These are phyloP conservation scores for Nematostella vectensis DNA, from an alignment of 92 coral and sea anemone genomes.

Conservation along the genomic window DNA sequence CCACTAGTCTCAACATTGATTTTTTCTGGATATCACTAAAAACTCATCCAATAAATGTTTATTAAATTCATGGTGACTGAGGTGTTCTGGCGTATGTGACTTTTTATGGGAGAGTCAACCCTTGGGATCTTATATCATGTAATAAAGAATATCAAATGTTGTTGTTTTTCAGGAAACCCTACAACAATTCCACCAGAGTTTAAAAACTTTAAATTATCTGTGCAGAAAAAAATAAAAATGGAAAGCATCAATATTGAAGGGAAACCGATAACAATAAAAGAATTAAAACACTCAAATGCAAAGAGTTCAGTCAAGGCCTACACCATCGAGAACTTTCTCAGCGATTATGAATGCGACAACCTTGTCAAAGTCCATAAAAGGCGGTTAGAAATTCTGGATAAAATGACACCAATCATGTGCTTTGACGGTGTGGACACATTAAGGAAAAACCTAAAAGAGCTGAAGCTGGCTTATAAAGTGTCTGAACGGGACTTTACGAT, in stretches of 20 bases:
- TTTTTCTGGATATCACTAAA: too few species aligned
- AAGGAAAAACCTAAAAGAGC: slow-evolving; percentile 59
- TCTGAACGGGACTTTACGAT: slow-evolving; percentile 53
- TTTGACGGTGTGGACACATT: slow-evolving; percentile 75
- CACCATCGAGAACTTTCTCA: slow-evolving; percentile 66
- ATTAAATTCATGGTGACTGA: too few species aligned
- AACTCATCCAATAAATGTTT: too few species aligned
- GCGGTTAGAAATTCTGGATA: slow-evolving; percentile 44
- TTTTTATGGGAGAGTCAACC: too few species aligned
- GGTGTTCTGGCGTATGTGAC: too few species aligned
- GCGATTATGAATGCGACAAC: slow-evolving; percentile 65
- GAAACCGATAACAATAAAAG: slow-evolving; percentile 37
- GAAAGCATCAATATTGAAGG: slow-evolving; percentile 33
- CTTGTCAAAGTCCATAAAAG: slow-evolving; percentile 59
- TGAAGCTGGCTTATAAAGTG: slow-evolving; percentile 53
- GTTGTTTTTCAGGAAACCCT: slow-evolving; percentile 12
- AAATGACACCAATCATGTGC: slow-evolving; percentile 75
- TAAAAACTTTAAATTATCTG: slow-evolving; percentile 55
- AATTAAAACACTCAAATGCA: slow-evolving; percentile 26
- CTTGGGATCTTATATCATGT: too few species aligned
- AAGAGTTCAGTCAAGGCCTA: slow-evolving; percentile 75
- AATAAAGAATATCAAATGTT: too few species aligned
- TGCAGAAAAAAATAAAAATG: slow-evolving; percentile 55
- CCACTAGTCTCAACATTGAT: too few species aligned
- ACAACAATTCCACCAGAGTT: slow-evolving; percentile 26